Evolutionary conservation across 2,113 vertebrate species (phyloP).

Genomic region (Catagonus wagneri): DNA sequence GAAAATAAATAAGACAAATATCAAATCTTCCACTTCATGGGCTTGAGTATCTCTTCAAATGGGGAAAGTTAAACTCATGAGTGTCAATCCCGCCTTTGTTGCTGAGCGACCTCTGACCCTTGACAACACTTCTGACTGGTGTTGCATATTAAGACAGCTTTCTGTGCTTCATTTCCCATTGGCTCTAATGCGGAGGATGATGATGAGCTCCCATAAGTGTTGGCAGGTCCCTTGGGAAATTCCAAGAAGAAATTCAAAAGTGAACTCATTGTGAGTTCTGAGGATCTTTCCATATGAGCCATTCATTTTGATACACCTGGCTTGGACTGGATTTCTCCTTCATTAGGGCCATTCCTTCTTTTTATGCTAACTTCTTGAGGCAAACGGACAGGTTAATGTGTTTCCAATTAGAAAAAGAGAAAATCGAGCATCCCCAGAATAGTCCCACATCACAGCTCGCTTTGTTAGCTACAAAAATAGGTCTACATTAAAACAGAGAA

Average conservation of each 20-base stretch:
- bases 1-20: conserved; percentile 2
- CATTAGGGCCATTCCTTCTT: background rate
- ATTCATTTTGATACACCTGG: background rate
- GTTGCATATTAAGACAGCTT: background rate
- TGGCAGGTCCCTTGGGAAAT: background rate
- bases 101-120: background rate
- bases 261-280: background rate
- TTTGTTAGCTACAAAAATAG: conserved; percentile 64
- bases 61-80: background rate
- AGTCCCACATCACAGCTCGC: conserved; percentile 15
- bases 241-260: background rate
- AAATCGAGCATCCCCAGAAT: background rate
- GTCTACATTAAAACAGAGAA: conserved; percentile 64
- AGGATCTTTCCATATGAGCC: background rate
- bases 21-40: background rate
- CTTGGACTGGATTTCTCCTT: background rate
- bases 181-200: background rate
- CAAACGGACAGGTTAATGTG: background rate
- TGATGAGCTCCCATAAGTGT: background rate
- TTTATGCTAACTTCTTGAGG: background rate
- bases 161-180: background rate
- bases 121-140: background rate
- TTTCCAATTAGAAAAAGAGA: conserved; percentile 22
- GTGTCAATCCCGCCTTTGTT: background rate
- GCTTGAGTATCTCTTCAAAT: background rate